phyloP scores from a whole-genome alignment of 2,888 invertebrate genomes.

The Myathropa florea region DNA sequence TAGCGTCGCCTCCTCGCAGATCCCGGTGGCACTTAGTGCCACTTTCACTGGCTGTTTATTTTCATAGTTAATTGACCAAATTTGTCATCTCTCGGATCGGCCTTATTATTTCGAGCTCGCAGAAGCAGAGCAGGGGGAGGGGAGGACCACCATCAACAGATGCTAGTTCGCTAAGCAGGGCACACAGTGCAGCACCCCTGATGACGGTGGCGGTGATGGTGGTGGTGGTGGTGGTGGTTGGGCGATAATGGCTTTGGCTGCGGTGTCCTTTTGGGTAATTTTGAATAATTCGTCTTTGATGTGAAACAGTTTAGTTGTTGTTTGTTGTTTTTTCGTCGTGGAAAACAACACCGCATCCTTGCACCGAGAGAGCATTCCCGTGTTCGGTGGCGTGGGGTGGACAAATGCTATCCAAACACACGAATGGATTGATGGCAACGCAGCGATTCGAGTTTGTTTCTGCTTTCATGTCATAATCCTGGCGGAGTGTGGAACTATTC shows the following conservation, averaged over 20 bases:
- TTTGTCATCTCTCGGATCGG: conserved; percentile 69
- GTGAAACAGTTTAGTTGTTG: conserved; percentile 32
- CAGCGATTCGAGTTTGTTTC: conserved; percentile 41
- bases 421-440: conserved; percentile 8
- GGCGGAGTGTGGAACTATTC: conserved; percentile 32
- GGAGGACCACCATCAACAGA: conserved; percentile 59
- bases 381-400: conserved; percentile 29
- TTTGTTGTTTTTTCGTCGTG: conserved; percentile 50
- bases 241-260: conserved; percentile 22
- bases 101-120: conserved; percentile 67
- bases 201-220: background rate
- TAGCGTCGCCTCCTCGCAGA: too few relatives aligned
- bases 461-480: conserved; percentile 30
- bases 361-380: conserved; percentile 55
- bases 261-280: conserved; percentile 33
- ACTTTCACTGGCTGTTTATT: conserved; percentile 69
- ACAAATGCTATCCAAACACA: conserved; percentile 42
- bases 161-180: conserved; percentile 55
- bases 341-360: conserved; percentile 44
- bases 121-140: conserved; percentile 15
- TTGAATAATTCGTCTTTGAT: conserved; percentile 68
- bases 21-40: conserved; percentile 56
- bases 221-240: conserved; percentile 5
- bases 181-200: background rate
- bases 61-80: conserved; percentile 71